Evolutionary conservation across 2,113 vertebrate species (phyloP), one percentile per base, ranked within the genome.

Genomic region (Atrichornis clamosus): DNA sequence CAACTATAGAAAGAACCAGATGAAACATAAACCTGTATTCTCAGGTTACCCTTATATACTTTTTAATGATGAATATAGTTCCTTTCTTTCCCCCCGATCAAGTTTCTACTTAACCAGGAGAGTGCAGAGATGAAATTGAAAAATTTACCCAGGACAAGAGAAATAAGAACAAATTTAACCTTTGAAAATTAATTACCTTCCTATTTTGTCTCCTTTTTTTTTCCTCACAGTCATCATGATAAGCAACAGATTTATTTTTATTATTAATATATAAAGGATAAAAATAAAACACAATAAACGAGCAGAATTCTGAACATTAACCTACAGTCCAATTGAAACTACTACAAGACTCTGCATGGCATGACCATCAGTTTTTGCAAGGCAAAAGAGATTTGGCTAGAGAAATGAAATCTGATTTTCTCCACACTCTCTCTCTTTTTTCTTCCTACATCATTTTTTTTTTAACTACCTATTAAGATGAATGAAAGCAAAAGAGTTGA

Each of bases 351-450:
- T 5, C 2, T 41, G 2, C 4, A 7, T 46, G 44, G 3, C 9
- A 46, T 19, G 23, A 28, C 16, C 42, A 67, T 18, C 14, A 74
- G 13, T 30, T 85, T 65, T 15, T 77, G 42, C 17, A 69, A 68
- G 35, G 19, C 17, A 33, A 19, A 86, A 72, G 3, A n/a, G 0
- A 46, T 3, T 20, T 91, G 28, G 6, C 44, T 70, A 82, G 15
- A 81, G 26, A 79, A 84, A 70, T 22, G 0, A 74, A 81, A 30
- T 23, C 1, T 16, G 5, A 10, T 63, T 82, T 72, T 42, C 11
- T 39, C n/a, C n/a, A n/a, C n/a, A 5, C 6, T 2, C 1, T 3
- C 3, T 49, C 27, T 28, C 20, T 24, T 6, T 41, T 22, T 26
- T 19, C 33, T 49, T 81, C 8, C 4, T 39, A 24, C 3, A 7